Base-by-base conservation (phyloP, 2,888 invertebrate genomes). In the Coleophora deauratella region DNA sequence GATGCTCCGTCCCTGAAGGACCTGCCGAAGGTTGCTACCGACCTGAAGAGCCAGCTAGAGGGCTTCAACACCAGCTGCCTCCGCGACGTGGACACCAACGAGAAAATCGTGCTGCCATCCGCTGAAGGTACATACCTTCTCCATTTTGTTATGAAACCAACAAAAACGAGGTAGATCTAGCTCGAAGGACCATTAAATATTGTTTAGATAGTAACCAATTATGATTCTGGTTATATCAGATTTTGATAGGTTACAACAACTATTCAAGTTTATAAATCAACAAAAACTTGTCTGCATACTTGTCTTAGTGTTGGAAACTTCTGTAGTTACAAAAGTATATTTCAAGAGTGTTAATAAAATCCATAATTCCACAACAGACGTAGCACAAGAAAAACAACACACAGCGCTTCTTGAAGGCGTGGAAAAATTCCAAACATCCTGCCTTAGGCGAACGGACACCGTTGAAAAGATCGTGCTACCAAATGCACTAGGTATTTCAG, bases 101-200 rank as follows among this genome's bases (percentile, higher is more conserved):
- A 97, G 73, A 98, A 98, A 79, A 94, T 95, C 45, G 90, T 96
- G 48, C 88, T 98, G 61, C 98, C 98, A 44, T 94, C 97, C 34
- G 96, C 96, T 57, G 94, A 96, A 92, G 97, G 97, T 97, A 84
- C 51, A 49, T 45, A 31, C 11, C 2, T 31, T 4, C 6, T 4
- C 21, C 6, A 4, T 4, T 21, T 21, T 21, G 21, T 21, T n/a
- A n/a, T n/a, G n/a, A n/a, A n/a, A n/a, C n/a, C n/a, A n/a, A n/a
- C n/a, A n/a, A n/a, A n/a, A n/a, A n/a, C n/a, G n/a, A n/a, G n/a
- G n/a, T n/a, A n/a, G n/a, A n/a, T n/a, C n/a, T n/a, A n/a, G n/a
- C n/a, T n/a, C n/a, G n/a, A n/a, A n/a, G n/a, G n/a, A n/a, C n/a
- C n/a, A n/a, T n/a, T n/a, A n/a, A n/a, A n/a, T n/a, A n/a, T n/a